Evolutionary conservation across 2,113 vertebrate genomes (phyloP).

Genomic region (Labeo rohita): DNA sequence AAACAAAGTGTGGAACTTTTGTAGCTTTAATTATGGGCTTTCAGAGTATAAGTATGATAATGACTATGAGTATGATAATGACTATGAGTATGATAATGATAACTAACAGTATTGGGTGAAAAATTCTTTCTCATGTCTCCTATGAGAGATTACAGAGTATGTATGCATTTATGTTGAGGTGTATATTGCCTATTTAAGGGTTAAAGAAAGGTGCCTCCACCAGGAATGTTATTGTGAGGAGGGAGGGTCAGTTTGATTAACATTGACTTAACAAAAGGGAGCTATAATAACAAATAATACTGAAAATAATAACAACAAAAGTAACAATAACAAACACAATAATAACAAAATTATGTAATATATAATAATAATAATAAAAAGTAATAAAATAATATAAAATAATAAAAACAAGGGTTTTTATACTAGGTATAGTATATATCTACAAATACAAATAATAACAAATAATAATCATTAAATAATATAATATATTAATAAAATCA

Average conservation of each 20-base stretch:
- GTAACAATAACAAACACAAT: too few relatives aligned
- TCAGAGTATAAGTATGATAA: neutral
- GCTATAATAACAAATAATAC: neutral
- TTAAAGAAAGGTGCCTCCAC: neutral
- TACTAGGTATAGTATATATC: too few relatives aligned
- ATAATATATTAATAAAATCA: too few relatives aligned
- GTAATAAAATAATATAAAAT: too few relatives aligned
- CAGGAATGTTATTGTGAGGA: neutral
- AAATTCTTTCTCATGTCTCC: neutral
- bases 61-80: too few relatives aligned
- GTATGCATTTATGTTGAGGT: neutral
- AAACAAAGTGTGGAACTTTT: neutral
- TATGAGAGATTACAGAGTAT: neutral
- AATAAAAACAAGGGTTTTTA: too few relatives aligned
- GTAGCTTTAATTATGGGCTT: neutral
- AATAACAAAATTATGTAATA: too few relatives aligned
- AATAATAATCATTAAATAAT: too few relatives aligned
- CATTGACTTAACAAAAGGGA: too few relatives aligned
- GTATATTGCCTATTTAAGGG: neutral
- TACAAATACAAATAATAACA: too few relatives aligned
- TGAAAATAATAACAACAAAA: neutral
- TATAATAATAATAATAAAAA: too few relatives aligned
- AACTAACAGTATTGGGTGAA: neutral
- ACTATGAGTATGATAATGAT: neutral
- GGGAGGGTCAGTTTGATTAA: neutral